phyloP scores from a whole-genome alignment of 2,888 invertebrate species.

The Dynastes grantii region DNA sequence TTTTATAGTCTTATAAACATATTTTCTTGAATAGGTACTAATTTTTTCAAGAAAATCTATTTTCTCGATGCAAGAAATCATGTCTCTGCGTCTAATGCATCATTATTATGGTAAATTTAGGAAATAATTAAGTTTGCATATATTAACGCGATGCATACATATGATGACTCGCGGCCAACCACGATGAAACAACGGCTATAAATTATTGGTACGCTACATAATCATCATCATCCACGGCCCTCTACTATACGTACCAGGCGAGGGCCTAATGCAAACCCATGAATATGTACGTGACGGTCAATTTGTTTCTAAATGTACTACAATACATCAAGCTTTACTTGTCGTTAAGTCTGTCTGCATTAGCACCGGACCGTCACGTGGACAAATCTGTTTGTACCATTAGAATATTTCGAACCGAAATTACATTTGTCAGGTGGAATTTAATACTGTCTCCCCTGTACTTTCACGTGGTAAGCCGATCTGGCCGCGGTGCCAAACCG shows the following conservation, averaged over 20 bases:
- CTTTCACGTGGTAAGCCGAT: conserved; percentile 6
- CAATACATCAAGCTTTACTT: conserved; percentile 68
- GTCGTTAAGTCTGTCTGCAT: conserved; percentile 68
- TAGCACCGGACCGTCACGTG: conserved; percentile 67
- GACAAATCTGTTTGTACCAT: conserved; percentile 69
- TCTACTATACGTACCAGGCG: conserved; percentile 29
- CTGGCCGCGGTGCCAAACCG: background rate
- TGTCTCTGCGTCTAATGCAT: too few relatives aligned
- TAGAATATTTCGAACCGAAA: conserved; percentile 68
- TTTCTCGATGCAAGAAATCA: too few relatives aligned
- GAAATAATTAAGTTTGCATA: conserved; percentile 51
- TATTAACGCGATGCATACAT: conserved; percentile 44
- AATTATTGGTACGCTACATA: conserved; percentile 53
- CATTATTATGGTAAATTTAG: conserved; percentile 40
- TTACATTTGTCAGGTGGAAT: conserved; percentile 69
- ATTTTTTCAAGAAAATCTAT: too few relatives aligned
- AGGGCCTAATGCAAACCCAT: conserved; percentile 59
- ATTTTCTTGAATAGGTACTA: too few relatives aligned
- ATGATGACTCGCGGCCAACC: conserved; percentile 44
- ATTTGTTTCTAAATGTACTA: conserved; percentile 66
- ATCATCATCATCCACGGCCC: conserved; percentile 54
- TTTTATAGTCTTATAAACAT: too few relatives aligned
- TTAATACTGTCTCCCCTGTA: conserved; percentile 59
- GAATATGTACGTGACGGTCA: conserved; percentile 62
- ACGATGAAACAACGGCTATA: conserved; percentile 41